Conservation (phyloP, 2,113 vertebrate genomes). For the Hucho hucho region DNA sequence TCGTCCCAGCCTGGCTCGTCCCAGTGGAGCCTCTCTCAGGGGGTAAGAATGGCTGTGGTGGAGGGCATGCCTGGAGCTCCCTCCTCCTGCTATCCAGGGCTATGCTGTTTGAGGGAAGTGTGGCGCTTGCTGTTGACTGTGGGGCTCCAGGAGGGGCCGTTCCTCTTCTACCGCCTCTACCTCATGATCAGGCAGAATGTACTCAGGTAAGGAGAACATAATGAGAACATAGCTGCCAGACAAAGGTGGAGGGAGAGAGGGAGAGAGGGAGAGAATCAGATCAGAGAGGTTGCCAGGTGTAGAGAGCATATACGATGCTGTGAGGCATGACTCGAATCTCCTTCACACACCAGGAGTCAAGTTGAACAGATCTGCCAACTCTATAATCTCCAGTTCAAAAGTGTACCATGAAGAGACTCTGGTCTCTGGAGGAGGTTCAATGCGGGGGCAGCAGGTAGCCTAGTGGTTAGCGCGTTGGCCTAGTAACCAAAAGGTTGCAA, state of each 20-base stretch:
- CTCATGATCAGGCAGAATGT: conserved; percentile 68
- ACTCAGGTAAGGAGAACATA: conserved; percentile 42
- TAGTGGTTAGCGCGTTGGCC: too few relatives aligned
- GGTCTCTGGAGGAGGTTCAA: conserved; percentile 44
- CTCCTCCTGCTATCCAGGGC: conserved; percentile 19
- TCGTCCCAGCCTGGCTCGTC: background rate
- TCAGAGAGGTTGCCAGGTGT: background rate
- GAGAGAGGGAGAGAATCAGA: conserved; percentile 21
- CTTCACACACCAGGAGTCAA: conserved; percentile 26
- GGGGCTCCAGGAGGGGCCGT: conserved; percentile 73
- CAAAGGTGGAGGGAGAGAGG: background rate
- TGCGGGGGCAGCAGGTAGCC: too few relatives aligned
- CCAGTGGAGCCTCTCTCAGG: background rate
- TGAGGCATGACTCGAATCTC: conserved; percentile 41
- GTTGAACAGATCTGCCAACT: conserved; percentile 40
- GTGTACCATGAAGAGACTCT: conserved; percentile 13
- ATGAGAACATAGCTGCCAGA: background rate
- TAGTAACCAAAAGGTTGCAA: too few relatives aligned
- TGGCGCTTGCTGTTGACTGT: conserved; percentile 74
- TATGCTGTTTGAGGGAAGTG: conserved; percentile 69
- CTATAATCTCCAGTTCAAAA: conserved; percentile 38
- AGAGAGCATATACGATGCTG: conserved; percentile 34
- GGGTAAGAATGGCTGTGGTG: background rate
- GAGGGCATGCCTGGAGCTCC: background rate
- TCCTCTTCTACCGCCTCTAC: conserved; percentile 73